Conservation (phyloP, 2,113 vertebrate genomes). For the Pluvianellus socialis region DNA sequence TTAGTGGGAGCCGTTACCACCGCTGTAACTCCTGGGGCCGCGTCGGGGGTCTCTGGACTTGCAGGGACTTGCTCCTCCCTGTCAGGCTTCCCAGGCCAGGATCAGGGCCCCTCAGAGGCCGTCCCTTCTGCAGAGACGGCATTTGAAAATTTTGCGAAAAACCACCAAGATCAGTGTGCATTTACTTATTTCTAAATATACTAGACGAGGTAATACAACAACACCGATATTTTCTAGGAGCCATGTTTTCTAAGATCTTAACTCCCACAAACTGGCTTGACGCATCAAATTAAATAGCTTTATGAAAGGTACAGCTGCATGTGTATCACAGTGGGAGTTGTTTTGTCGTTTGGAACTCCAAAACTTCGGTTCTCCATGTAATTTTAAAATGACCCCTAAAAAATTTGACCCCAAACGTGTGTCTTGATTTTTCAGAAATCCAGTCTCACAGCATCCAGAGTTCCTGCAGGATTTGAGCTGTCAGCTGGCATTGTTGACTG, state of each 20-base stretch:
- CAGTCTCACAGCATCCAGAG: not conserved
- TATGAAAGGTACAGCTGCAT: not conserved
- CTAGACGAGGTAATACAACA: too few relatives aligned
- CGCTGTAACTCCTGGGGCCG: accelerated
- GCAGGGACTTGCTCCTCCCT: too few relatives aligned
- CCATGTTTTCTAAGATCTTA: not conserved
- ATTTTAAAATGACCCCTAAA: not conserved
- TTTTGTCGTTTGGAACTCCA: not conserved
- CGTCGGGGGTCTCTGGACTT: accelerated
- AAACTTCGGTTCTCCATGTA: accelerated
- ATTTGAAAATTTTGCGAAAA: not conserved
- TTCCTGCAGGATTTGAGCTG: not conserved
- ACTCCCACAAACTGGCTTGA: not conserved
- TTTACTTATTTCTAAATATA: not conserved
- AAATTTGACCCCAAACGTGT: not conserved
- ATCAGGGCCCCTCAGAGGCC: not conserved
- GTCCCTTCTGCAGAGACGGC: not conserved
- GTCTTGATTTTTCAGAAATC: not conserved
- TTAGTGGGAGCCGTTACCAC: not conserved
- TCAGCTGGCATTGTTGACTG: not conserved
- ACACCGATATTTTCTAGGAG: not conserved
- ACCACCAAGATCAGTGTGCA: not conserved
- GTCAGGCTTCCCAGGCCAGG: not conserved
- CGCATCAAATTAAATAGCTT: not conserved
- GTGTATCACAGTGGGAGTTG: not conserved